Evolutionary conservation across 2,797 vertebrate species (phyloP).

Genomic region (Gadopsis marmoratus): DNA sequence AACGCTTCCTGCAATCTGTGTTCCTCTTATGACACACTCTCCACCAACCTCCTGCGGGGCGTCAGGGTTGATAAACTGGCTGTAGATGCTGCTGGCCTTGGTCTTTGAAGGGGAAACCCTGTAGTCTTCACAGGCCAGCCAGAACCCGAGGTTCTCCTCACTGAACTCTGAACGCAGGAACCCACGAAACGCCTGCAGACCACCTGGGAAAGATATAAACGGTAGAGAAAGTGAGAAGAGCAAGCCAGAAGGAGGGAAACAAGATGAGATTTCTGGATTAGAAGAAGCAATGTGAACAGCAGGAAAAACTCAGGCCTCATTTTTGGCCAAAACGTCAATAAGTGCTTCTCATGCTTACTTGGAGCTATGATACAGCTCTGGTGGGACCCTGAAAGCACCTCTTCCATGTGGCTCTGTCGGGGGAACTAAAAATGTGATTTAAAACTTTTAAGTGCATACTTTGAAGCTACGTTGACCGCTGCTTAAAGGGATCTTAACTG

Average conservation of each 20-base stretch:
- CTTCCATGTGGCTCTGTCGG: neutral
- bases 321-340: neutral
- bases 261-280: neutral
- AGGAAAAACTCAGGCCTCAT: neutral
- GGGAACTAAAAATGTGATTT: neutral
- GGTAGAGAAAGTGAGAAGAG: neutral
- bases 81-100: constrained; percentile 81
- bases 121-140: constrained; percentile 88
- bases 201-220: constrained; percentile 56
- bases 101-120: constrained; percentile 57
- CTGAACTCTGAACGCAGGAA: constrained; percentile 88
- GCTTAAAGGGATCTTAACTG: neutral
- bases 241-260: neutral
- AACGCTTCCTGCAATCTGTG: neutral
- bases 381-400: neutral
- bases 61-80: constrained; percentile 82
- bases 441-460: neutral
- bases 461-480: neutral
- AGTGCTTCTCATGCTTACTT: neutral
- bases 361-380: neutral
- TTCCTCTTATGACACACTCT: neutral
- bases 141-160: constrained; percentile 88
- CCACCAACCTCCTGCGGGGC: constrained; percentile 84
- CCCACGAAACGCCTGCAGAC: constrained; percentile 78
- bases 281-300: neutral